Conservation (phyloP, 2,797 vertebrate species). For the Microctenopoma steveboyesi region DNA sequence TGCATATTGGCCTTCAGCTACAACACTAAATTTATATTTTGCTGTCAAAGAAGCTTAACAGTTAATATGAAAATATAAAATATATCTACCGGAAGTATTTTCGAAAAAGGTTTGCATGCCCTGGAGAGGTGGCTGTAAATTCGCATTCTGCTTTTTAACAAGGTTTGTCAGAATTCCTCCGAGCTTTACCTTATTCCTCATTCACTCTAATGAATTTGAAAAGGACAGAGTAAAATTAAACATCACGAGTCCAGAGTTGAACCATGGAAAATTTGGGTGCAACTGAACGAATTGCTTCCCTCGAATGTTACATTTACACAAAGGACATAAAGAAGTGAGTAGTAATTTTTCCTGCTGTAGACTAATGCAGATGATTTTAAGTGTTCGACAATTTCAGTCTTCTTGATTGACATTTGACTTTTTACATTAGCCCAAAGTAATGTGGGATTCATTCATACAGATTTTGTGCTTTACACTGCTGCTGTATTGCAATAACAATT, state of each 20-base stretch:
- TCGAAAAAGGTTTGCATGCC: constrained; percentile 6
- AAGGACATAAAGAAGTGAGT: neutral
- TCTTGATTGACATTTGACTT: constrained; percentile 9
- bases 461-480: constrained; percentile 18
- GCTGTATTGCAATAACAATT: constrained; percentile 1
- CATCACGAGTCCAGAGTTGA: neutral
- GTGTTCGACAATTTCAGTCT: too few species aligned
- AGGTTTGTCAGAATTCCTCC: constrained; percentile 20
- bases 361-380: too few species aligned
- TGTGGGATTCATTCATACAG: constrained; percentile 15
- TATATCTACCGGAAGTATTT: constrained; percentile 15
- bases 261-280: neutral
- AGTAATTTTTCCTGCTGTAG: neutral
- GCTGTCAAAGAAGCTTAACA: constrained; percentile 19
- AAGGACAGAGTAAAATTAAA: constrained; percentile 9
- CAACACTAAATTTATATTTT: constrained; percentile 12
- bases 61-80: constrained; percentile 26
- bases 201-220: constrained; percentile 5
- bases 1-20: neutral
- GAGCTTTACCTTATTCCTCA: constrained; percentile 8
- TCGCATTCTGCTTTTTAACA: constrained; percentile 9
- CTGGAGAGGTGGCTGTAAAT: constrained; percentile 24
- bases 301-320: neutral
- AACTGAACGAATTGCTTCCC: neutral
- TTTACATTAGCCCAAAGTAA: constrained; percentile 14